A percentile compares a stretch with the other conserved stretches of the same genome.
phyloP scores from a whole-genome alignment of 2,113 vertebrate species.

The Alosa alosa region DNA sequence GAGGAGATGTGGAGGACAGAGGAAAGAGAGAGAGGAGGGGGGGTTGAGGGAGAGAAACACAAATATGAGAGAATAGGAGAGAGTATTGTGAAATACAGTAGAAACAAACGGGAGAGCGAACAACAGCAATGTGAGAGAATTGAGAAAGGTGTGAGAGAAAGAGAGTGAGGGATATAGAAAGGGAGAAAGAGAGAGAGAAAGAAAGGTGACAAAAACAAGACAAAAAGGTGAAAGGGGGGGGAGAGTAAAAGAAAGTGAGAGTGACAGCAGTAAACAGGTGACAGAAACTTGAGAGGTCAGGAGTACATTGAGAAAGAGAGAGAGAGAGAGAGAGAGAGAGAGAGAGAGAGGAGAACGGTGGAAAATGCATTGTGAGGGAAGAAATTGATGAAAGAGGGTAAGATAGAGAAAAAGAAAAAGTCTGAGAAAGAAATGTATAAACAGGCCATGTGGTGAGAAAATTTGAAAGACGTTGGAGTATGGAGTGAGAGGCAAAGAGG shows the following conservation, averaged over 20 bases:
- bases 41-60: not conserved
- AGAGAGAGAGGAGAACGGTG: not conserved
- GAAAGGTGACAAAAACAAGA: not conserved
- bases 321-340: not conserved
- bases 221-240: not conserved
- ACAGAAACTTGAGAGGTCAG: not conserved
- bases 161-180: not conserved
- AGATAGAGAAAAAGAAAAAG: not conserved
- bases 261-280: not conserved
- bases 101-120: constrained; percentile 17
- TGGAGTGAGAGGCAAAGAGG: not conserved
- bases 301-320: not conserved
- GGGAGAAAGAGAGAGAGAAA: not conserved
- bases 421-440: not conserved
- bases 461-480: not conserved
- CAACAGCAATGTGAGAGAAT: not conserved
- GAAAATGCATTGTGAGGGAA: not conserved
- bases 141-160: not conserved
- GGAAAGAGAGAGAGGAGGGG: constrained; percentile 2
- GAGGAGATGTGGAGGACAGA: not conserved
- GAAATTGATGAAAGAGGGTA: not conserved
- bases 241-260: constrained; percentile 13
- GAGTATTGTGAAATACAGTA: constrained; percentile 26
- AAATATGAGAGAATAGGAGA: constrained; percentile 6
- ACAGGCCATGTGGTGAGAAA: not conserved